phyloP scores from a whole-genome alignment of 2,888 invertebrate genomes.

The Biston stratarius region DNA sequence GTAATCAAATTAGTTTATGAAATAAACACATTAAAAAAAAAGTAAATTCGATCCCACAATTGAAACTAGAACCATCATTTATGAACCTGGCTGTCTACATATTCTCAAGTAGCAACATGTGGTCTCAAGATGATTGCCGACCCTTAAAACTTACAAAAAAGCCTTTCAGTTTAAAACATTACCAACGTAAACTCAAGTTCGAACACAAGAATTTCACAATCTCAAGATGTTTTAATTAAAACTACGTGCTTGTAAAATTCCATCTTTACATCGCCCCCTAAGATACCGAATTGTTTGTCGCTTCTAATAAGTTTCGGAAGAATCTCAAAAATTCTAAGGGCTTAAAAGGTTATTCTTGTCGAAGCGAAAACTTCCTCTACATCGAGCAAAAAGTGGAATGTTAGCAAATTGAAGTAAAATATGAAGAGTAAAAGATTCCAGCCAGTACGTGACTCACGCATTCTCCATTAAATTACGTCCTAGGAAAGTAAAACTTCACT shows the following conservation, averaged over 20 bases:
- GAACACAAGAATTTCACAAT: constrained; percentile 24
- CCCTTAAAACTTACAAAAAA: constrained; percentile 40
- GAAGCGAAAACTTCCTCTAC: constrained; percentile 38
- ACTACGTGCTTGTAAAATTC: constrained; percentile 29
- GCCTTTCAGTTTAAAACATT: constrained; percentile 18
- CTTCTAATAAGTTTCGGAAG: constrained; percentile 36
- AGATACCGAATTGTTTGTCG: constrained; percentile 32
- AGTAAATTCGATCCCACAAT: constrained; percentile 5
- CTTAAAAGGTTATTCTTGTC: constrained; percentile 39
- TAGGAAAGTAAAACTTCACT: constrained; percentile 69
- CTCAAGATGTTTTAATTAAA: constrained; percentile 36
- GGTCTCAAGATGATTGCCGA: constrained; percentile 50
- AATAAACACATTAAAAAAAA: constrained; percentile 1
- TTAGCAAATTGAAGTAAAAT: constrained; percentile 13
- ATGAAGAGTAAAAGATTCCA: constrained; percentile 51
- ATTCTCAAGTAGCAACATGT: constrained; percentile 54
- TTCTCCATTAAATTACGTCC: constrained; percentile 50
- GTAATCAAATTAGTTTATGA: not conserved
- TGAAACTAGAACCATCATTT: constrained; percentile 17
- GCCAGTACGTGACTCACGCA: constrained; percentile 58
- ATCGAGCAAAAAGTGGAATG: constrained; percentile 20
- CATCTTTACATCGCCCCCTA: constrained; percentile 16
- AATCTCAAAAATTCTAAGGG: constrained; percentile 34
- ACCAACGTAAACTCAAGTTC: constrained; percentile 10
- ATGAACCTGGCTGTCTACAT: constrained; percentile 18